phyloP scores from a whole-genome alignment of 2,888 invertebrate species.

The Sclerodermus sp. region DNA sequence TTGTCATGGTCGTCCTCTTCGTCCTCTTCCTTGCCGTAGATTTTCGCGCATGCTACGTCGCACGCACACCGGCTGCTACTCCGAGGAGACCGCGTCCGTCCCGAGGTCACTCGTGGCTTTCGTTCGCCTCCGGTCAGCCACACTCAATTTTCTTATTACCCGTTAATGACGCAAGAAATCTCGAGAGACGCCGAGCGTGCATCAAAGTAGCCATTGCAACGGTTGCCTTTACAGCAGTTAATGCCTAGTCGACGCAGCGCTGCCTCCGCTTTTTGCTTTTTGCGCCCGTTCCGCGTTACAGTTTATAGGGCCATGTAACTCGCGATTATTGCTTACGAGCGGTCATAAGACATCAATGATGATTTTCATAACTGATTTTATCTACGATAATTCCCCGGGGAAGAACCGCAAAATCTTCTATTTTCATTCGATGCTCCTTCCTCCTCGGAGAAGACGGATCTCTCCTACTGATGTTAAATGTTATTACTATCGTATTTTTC shows the following conservation, averaged over 20 bases:
- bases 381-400: no score
- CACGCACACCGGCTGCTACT: no score
- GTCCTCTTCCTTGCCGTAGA: no score
- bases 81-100: no score
- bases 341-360: constrained; percentile 16
- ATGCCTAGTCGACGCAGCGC: constrained; percentile 6
- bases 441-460: no score
- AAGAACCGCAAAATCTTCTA: no score
- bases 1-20: no score
- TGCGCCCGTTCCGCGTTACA: constrained; percentile 21
- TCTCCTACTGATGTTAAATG: no score
- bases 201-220: constrained; percentile 31
- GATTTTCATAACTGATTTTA: background rate
- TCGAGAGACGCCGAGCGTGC: constrained; percentile 21
- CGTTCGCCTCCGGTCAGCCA: constrained; percentile 15
- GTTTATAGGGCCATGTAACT: constrained; percentile 19
- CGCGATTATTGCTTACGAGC: constrained; percentile 17
- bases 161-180: constrained; percentile 36
- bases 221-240: constrained; percentile 26
- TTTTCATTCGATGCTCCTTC: no score
- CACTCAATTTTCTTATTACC: constrained; percentile 35
- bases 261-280: constrained; percentile 17
- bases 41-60: constrained; percentile 15
- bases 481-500: no score
- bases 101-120: constrained; percentile 30